Base-by-base conservation (phyloP, 1,140 invertebrate species). In the Cepaea nemoralis region DNA sequence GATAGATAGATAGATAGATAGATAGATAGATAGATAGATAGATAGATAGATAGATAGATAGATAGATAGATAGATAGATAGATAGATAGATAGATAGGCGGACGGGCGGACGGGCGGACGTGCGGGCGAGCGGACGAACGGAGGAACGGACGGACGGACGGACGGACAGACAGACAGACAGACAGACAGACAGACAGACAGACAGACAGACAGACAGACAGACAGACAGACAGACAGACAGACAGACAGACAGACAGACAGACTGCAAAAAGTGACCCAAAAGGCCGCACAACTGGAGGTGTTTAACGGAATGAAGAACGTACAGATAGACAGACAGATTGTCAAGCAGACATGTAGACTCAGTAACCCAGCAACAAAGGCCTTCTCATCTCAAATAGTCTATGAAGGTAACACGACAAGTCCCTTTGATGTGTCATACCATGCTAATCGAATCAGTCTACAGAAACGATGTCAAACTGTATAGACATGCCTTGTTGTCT, bases 1-100 rank as follows among this genome's bases (percentile, higher is more conserved):
- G 87, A 93, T 10, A 92, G 93, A 78, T 88, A 94, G 19, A 88
- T 95, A 33, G 89, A 92, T 48, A 84, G 83, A 73, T 83, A 83
- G 37, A 33, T 37, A 35, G 81, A 85, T 50, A 81, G 75, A 77
- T 76, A 82, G 33, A 70, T 40, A 70, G 33, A 70, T 70, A 70
- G 69, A 70, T 40, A 70, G 69, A 70, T 37, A 70, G 69, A 70
- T 40, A 70, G 69, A 70, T 40, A 39, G 69, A 70, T 40, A 40
- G 69, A 70, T 39, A 40, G 69, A 70, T 40, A 39, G 69, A 70
- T 70, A 70, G 69, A 70, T 40, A 70, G 69, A 70, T 40, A 70
- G 69, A 70, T 70, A 69, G 66, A 69, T 66, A 33, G 42, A 55
- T 55, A 55, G 50, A 55, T 55, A 55, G 50, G n/a, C n/a, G n/a